Percentiles rank a stretch among this genome's conserved stretches.
These are phyloP conservation scores for Gallinago media DNA, from an alignment of 2,113 vertebrate genomes.

Conservation along the genomic window DNA sequence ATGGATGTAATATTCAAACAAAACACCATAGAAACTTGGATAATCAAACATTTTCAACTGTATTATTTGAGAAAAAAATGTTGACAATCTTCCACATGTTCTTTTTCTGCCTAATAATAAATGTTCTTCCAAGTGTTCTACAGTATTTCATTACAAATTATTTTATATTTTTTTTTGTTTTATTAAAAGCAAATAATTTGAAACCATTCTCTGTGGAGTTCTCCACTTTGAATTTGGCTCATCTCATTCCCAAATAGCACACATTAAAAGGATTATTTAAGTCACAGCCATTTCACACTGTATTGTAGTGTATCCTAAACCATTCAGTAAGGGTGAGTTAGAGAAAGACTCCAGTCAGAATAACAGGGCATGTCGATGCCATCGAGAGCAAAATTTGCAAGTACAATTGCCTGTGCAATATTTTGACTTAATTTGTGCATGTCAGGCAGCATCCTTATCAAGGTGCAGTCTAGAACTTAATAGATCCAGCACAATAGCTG, in stretches of 20 bases:
- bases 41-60: background rate
- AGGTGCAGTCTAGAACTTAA: background rate
- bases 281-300: background rate
- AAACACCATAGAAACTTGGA: background rate
- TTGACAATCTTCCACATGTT: background rate
- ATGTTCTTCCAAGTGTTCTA: background rate
- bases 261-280: background rate
- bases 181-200: background rate
- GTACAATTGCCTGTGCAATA: background rate
- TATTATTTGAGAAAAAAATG: background rate
- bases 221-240: background rate
- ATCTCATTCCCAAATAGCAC: background rate
- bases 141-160: background rate
- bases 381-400: background rate
- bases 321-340: accelerated
- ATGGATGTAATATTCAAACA: background rate
- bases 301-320: background rate
- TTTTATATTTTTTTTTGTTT: background rate
- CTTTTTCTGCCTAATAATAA: background rate
- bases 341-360: background rate
- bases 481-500: accelerated
- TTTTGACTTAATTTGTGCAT: background rate
- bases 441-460: background rate
- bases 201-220: background rate
- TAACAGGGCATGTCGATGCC: accelerated